Conservation (phyloP, 2,888 invertebrate species). For the Agrilus cyanescens region DNA sequence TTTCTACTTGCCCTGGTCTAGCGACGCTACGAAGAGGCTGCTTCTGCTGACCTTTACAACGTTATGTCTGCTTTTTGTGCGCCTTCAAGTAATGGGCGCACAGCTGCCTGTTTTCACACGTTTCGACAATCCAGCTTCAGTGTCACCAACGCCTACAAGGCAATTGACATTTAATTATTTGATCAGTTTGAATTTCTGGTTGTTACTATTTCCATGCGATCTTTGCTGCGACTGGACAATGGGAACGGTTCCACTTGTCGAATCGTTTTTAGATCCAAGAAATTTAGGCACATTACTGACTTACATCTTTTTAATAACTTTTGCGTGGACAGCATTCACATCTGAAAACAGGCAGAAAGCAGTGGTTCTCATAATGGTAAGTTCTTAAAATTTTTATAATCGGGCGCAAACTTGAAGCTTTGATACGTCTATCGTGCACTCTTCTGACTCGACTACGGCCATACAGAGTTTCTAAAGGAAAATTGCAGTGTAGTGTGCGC, state of each 20-base stretch:
- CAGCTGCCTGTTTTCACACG: slow-evolving; percentile 92
- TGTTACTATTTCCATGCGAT: slow-evolving; percentile 77
- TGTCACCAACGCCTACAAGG: slow-evolving; percentile 66
- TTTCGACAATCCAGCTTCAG: slow-evolving; percentile 96
- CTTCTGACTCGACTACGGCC: no score
- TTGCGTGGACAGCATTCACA: slow-evolving; percentile 43
- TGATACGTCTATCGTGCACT: no score
- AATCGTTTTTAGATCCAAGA: slow-evolving; percentile 64
- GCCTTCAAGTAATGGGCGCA: slow-evolving; percentile 92
- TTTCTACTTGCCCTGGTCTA: slow-evolving; percentile 44
- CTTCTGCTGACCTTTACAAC: slow-evolving; percentile 71
- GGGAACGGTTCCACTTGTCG: slow-evolving; percentile 84
- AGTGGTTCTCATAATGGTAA: slow-evolving; percentile 56
- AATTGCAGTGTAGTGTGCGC: no score
- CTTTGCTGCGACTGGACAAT: slow-evolving; percentile 98
- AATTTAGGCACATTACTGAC: slow-evolving; percentile 69
- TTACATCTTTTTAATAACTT: slow-evolving; percentile 48
- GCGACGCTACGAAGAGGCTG: slow-evolving; percentile 64
- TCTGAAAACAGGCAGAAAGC: slow-evolving; percentile 52
- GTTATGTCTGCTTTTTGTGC: slow-evolving; percentile 63
- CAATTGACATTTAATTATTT: slow-evolving; percentile 91
- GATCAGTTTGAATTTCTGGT: slow-evolving; percentile 80
- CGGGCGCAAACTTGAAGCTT: no score
- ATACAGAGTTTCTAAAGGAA: no score
- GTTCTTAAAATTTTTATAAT: slow-evolving; percentile 19